Evolutionary conservation across 92 coral and sea anemone genomes (phyloP).

Genomic region (Palythoa caribaeorum): DNA sequence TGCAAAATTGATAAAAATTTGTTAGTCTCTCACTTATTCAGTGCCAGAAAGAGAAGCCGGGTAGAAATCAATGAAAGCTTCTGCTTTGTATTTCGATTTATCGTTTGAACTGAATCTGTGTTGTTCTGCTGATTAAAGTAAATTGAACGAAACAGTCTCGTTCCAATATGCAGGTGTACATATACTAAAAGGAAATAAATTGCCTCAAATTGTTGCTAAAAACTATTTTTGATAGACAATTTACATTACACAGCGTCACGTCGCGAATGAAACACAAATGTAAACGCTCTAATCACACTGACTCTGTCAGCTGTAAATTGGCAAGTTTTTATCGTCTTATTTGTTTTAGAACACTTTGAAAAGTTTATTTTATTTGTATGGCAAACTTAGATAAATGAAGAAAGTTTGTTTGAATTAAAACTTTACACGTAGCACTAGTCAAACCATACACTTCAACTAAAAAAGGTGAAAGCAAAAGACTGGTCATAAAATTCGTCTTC

Average conservation of each 20-base stretch:
- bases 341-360: background rate
- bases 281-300: background rate
- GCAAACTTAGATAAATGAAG: slow-evolving; percentile 12
- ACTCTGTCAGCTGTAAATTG: slow-evolving; percentile 1
- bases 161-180: slow-evolving; percentile 21
- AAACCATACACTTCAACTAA: background rate
- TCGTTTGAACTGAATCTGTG: background rate
- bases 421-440: background rate
- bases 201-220: slow-evolving; percentile 18
- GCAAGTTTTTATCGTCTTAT: slow-evolving; percentile 4
- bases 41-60: background rate
- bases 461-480: background rate
- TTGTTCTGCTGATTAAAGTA: slow-evolving; percentile 15
- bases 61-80: background rate
- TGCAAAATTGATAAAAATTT: background rate
- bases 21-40: slow-evolving; percentile 11
- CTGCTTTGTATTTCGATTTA: background rate
- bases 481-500: background rate
- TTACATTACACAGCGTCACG: slow-evolving; percentile 17
- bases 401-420: slow-evolving; percentile 15
- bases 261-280: background rate
- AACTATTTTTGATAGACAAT: slow-evolving; percentile 1
- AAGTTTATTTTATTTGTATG: background rate
- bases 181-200: background rate
- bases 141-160: slow-evolving; percentile 14